Conservation (phyloP, 2,113 vertebrate species). For the Lates calcarifer region DNA sequence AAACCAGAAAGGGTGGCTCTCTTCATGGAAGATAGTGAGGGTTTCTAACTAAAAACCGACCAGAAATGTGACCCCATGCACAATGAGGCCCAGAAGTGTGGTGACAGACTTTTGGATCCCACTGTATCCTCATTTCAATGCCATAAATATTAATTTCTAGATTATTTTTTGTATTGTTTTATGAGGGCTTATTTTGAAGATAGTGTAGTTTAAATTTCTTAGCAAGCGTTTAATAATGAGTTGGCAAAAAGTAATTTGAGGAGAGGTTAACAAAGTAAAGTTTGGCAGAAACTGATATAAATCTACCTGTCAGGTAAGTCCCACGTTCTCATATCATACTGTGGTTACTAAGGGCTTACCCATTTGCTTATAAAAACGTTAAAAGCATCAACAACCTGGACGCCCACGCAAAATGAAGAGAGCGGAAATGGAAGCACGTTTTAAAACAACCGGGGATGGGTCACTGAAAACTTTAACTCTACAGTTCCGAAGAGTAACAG, state of each 20-base stretch:
- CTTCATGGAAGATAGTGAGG: not conserved
- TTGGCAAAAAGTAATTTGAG: not conserved
- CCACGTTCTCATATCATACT: not conserved
- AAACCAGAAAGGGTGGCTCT: not conserved
- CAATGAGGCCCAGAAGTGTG: no score
- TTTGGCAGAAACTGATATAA: not conserved
- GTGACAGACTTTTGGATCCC: no score
- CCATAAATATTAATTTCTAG: not conserved
- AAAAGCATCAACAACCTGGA: not conserved
- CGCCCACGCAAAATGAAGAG: not conserved
- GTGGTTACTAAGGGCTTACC: not conserved
- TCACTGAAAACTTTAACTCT: conserved; percentile 25
- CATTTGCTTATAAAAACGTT: not conserved
- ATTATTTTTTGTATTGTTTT: not conserved
- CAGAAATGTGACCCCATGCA: not conserved
- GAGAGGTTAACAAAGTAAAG: not conserved
- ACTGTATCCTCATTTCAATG: not conserved
- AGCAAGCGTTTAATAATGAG: not conserved
- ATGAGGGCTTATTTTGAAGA: no score
- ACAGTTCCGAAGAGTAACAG: not conserved
- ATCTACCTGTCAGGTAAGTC: not conserved
- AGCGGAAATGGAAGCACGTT: conserved; percentile 38
- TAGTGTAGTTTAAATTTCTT: not conserved
- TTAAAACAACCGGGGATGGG: not conserved
- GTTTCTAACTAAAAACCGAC: not conserved